Percentiles rank a stretch among this genome's conserved stretches.
Evolutionary conservation across 2,797 vertebrate species (phyloP).

Genomic region (Poliocrania exsul): DNA sequence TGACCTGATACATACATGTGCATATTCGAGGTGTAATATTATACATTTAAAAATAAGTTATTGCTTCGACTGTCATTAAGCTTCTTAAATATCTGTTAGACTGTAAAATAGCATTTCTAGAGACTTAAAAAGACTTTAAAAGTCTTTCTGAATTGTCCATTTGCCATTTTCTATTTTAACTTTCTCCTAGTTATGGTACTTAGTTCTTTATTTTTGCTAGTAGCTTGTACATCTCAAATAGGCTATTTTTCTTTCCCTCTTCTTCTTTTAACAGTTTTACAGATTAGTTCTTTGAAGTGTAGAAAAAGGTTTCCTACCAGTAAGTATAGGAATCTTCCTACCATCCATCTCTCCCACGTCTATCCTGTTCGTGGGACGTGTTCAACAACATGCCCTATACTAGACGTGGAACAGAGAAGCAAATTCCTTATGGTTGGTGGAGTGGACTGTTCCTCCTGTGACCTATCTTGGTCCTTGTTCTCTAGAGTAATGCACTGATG

Average conservation of each 20-base stretch:
- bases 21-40: not conserved
- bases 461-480: not conserved
- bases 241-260: not conserved
- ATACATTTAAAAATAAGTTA: not conserved
- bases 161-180: not conserved
- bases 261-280: not conserved
- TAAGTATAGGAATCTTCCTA: not conserved
- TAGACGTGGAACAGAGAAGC: not conserved
- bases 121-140: too few species aligned
- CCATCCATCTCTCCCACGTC: not conserved
- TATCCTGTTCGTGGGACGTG: not conserved
- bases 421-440: not conserved
- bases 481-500: not conserved
- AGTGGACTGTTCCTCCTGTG: not conserved
- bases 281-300: not conserved
- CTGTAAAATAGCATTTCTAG: not conserved
- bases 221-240: not conserved
- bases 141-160: not conserved
- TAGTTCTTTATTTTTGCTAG: not conserved
- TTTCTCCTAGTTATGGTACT: not conserved
- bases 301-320: not conserved
- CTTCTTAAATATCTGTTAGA: not conserved
- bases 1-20: not conserved
- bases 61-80: not conserved
- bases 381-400: accelerated